These are phyloP conservation scores for Thereva nobilitata DNA, from an alignment of 2,888 invertebrate species.

Conservation along the genomic window DNA sequence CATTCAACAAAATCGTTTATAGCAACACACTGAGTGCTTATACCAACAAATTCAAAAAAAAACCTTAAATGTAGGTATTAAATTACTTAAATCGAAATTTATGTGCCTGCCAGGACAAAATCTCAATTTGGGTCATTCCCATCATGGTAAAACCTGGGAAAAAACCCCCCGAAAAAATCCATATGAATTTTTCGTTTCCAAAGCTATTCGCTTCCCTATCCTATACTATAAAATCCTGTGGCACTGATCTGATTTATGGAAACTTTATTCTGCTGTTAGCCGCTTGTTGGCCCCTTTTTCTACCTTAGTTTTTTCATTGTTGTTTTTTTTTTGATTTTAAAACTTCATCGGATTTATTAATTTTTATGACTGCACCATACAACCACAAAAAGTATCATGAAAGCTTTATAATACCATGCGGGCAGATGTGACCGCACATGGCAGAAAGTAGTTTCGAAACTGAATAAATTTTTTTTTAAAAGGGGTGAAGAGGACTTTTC, in stretches of 20 bases:
- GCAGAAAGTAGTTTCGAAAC: neutral
- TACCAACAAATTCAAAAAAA: conserved; percentile 19
- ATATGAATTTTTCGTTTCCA: neutral
- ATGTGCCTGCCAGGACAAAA: conserved; percentile 25
- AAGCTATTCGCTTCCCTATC: conserved; percentile 24
- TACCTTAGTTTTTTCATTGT: neutral
- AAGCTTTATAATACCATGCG: neutral
- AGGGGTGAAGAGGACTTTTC: conserved; percentile 18
- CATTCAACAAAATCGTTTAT: too few species aligned
- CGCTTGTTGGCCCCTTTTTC: conserved; percentile 2
- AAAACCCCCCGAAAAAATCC: conserved; percentile 12
- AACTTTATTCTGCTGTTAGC: conserved; percentile 32
- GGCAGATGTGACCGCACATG: conserved; percentile 22
- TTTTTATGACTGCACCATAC: conserved; percentile 27
- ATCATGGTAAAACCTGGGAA: conserved; percentile 18
- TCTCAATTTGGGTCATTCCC: conserved; percentile 11
- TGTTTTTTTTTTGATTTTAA: conserved; percentile 30
- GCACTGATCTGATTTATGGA: conserved; percentile 38
- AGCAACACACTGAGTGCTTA: neutral
- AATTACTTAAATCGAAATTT: conserved; percentile 30
- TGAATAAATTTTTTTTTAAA: conserved; percentile 8
- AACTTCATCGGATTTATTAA: conserved; percentile 21
- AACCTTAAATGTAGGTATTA: conserved; percentile 16
- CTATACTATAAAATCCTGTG: conserved; percentile 7
- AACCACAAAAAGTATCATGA: conserved; percentile 26